Base-by-base conservation (phyloP, 2,888 invertebrate species). In the Eristalinus sepulchralis region DNA sequence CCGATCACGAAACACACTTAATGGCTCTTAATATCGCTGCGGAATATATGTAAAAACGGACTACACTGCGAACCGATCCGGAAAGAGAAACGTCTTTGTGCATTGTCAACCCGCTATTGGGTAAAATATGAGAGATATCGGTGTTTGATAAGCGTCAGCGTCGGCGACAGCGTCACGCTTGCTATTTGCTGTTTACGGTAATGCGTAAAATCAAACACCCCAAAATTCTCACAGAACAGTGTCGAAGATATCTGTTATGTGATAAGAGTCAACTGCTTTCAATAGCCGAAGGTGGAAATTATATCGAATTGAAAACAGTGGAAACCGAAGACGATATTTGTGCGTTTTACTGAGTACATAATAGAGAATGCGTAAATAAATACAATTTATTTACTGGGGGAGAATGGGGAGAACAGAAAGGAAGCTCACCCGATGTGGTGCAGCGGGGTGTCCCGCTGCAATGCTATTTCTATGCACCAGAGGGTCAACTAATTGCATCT, bases 401-500 rank as follows among this genome's bases (percentile, higher is more conserved):
- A 10, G 47, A 36, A 13, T n/a, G 13, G 60, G 47, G 47, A 1
- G 47, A 47, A 8, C n/a, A 47, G 13, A 47, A 9, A 47, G 17
- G 47, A 47, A 59, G 79, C 73, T 79, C 64, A 70, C 47, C n/a
- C 84, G 66, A 64, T 67, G 53, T 70, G 73, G 73, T 60, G 68
- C 24, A 31, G 57, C 60, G 22, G 47, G 60, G 59, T 63, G 39
- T 57, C 20, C 55, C 66, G 22, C 27, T 10, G 17, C 8, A 34
- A 83, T 68, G 36, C 59, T 68, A 63, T 57, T 39, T 47, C 53
- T 55, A 72, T 60, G 34, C 67, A 68, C 53, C 33, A 11, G 47
- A 53, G 11, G 53, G 27, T 55, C 39, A 77, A 67, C 66, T 81
- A 71, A 82, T 85, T 85, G 82, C 68, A 82, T 73, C 72, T 62